Conservation (phyloP, 2,113 vertebrate species). For the Meleagris gallopavo region DNA sequence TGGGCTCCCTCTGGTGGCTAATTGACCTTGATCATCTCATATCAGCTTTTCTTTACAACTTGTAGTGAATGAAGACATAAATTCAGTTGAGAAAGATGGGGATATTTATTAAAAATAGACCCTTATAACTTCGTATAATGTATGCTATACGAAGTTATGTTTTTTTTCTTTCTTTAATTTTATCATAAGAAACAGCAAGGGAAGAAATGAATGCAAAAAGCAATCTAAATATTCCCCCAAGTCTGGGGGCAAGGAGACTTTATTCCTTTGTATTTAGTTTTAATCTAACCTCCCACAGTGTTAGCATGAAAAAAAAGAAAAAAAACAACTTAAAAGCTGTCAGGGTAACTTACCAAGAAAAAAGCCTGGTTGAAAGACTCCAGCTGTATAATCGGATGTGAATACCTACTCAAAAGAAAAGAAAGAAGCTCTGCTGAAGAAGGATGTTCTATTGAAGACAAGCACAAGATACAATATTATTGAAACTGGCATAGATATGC, state of each 20-base stretch:
- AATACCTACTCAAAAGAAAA: not conserved
- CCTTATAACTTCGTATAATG: too few relatives aligned
- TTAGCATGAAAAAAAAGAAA: not conserved
- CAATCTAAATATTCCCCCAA: not conserved
- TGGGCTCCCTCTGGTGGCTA: constrained; percentile 28
- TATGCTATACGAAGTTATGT: too few relatives aligned
- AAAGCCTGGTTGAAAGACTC: not conserved
- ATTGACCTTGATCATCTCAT: not conserved
- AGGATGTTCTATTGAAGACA: not conserved
- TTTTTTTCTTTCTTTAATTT: not conserved
- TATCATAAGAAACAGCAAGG: not conserved
- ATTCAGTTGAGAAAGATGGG: not conserved
- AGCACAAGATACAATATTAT: not conserved
- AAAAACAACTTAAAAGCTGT: not conserved
- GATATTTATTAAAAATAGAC: not conserved
- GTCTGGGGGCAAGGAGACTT: not conserved
- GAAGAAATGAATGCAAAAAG: not conserved
- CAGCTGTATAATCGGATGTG: not conserved
- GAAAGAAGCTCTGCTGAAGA: not conserved
- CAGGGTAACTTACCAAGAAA: not conserved
- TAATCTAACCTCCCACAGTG: not conserved
- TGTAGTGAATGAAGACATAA: accelerated
- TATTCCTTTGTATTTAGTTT: not conserved
- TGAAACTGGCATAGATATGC: not conserved
- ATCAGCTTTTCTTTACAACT: not conserved